These are phyloP conservation scores for Cacoxenus indagator DNA, from an alignment of 2,888 invertebrate genomes.

Conservation along the genomic window DNA sequence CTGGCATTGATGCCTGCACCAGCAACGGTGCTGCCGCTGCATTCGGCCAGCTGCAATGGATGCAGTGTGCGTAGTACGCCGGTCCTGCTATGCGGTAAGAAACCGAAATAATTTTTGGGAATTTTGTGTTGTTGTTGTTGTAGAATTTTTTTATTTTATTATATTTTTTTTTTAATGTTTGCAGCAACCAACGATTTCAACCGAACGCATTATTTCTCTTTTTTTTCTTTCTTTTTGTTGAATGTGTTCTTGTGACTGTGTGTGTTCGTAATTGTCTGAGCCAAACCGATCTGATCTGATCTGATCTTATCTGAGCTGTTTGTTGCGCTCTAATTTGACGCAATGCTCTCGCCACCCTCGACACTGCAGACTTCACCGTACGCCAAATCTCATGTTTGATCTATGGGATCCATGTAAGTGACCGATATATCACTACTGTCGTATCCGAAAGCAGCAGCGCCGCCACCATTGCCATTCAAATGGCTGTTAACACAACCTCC, in stretches of 20 bases:
- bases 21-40: conserved; percentile 59
- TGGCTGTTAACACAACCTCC: background rate
- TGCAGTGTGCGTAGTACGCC: conserved; percentile 76
- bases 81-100: conserved; percentile 52
- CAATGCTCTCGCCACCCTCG: conserved; percentile 52
- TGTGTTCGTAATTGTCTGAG: conserved; percentile 19
- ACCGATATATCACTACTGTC: conserved; percentile 66
- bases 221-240: conserved; percentile 5
- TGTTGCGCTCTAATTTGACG: background rate
- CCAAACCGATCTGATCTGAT: background rate
- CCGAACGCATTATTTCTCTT: background rate
- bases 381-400: conserved; percentile 65
- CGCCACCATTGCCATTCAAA: conserved; percentile 10
- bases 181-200: conserved; percentile 27
- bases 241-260: conserved; percentile 27
- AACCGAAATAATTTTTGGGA: conserved; percentile 33
- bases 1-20: conserved; percentile 50
- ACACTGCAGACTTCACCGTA: conserved; percentile 60
- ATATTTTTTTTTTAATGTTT: too few relatives aligned
- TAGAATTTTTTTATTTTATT: conserved; percentile 18
- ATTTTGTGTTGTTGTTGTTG: conserved; percentile 23
- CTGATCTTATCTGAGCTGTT: background rate
- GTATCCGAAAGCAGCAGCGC: conserved; percentile 49
- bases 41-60: conserved; percentile 74
- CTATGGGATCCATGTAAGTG: conserved; percentile 68